Evolutionary conservation across 2,888 invertebrate genomes (phyloP).

Genomic region (Monopis laevigella): DNA sequence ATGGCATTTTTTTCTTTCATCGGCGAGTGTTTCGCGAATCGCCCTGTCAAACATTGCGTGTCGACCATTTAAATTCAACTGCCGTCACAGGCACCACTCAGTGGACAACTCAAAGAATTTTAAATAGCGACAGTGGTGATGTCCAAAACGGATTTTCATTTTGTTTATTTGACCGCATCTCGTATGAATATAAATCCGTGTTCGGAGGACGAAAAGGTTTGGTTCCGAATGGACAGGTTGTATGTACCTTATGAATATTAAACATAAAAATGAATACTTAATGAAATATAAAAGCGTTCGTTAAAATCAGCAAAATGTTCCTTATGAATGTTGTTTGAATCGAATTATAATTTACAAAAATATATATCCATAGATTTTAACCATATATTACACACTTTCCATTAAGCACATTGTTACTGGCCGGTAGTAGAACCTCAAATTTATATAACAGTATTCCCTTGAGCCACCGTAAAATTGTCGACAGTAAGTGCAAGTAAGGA

Average conservation of each 20-base stretch:
- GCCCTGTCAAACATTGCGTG: constrained; percentile 22
- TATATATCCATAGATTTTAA: too few relatives aligned
- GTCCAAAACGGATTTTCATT: constrained; percentile 28
- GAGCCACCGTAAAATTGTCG: too few relatives aligned
- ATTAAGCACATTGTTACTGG: too few relatives aligned
- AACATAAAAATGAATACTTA: constrained; percentile 5
- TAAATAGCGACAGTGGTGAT: constrained; percentile 27
- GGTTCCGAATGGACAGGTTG: constrained; percentile 29
- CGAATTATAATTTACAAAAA: too few relatives aligned
- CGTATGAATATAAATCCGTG: constrained; percentile 37
- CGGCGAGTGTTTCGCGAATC: constrained; percentile 10
- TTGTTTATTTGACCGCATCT: constrained; percentile 33
- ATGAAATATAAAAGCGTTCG: not conserved
- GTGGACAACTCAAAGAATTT: constrained; percentile 27
- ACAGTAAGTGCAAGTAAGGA: too few relatives aligned
- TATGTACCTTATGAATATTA: constrained; percentile 31
- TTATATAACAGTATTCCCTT: too few relatives aligned
- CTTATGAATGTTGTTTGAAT: too few relatives aligned
- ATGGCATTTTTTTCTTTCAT: constrained; percentile 2
- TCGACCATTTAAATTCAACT: constrained; percentile 26
- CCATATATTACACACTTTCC: too few relatives aligned
- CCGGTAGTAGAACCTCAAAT: too few relatives aligned
- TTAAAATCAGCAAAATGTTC: too few relatives aligned
- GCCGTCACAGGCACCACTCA: constrained; percentile 20
- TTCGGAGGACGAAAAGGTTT: constrained; percentile 25